These are phyloP conservation scores for Parapristionchus giblindavisi DNA, from an alignment of 2,888 invertebrate species.

Conservation along the genomic window DNA sequence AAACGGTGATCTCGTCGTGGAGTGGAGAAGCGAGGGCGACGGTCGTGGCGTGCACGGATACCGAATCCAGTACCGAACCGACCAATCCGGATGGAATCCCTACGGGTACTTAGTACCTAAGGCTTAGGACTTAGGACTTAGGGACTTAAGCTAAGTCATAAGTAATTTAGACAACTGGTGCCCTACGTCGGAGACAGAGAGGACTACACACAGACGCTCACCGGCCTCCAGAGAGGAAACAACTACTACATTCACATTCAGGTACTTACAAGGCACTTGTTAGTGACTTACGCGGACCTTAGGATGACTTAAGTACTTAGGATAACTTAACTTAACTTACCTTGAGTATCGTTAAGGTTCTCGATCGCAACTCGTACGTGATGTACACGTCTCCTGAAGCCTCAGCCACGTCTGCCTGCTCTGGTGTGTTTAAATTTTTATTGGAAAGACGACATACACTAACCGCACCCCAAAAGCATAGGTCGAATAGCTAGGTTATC, in stretches of 20 bases:
- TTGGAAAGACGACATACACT: too few species aligned
- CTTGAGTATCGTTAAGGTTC: too few species aligned
- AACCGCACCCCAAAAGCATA: background rate
- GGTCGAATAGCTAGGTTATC: too few species aligned
- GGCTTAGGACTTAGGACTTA: too few species aligned
- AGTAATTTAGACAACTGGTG: conserved; percentile 62
- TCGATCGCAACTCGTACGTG: conserved; percentile 69
- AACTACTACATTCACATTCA: conserved; percentile 61
- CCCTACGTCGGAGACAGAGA: conserved; percentile 66
- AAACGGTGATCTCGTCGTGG: conserved; percentile 62
- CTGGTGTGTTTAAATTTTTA: conserved; percentile 43
- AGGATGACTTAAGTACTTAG: background rate
- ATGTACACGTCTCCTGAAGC: conserved; percentile 66
- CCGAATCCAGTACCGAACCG: conserved; percentile 63
- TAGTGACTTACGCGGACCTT: background rate
- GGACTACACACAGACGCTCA: conserved; percentile 63
- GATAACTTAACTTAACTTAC: too few species aligned
- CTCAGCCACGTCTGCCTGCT: conserved; percentile 58
- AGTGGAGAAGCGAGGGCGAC: conserved; percentile 66
- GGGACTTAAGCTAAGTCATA: too few species aligned
- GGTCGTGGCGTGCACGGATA: conserved; percentile 69
- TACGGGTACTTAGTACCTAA: conserved; percentile 57
- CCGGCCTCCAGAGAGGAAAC: conserved; percentile 61
- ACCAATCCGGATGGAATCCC: conserved; percentile 64
- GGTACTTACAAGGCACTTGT: conserved; percentile 20